phyloP scores from a whole-genome alignment of 2,888 invertebrate species.

The Resseliella maxima region DNA sequence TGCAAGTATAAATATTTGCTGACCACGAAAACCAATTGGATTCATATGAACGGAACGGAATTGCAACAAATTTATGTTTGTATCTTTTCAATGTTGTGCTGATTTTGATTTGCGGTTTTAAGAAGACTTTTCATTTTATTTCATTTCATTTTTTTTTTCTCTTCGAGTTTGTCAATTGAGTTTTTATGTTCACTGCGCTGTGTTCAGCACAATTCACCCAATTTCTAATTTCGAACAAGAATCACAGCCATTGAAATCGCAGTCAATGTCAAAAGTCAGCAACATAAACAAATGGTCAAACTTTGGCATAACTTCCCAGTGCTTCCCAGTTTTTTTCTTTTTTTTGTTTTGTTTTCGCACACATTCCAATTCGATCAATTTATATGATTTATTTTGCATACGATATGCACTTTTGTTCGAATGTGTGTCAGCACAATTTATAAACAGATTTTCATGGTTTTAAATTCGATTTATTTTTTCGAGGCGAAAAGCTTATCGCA shows the following conservation, averaged over 20 bases:
- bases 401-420: background rate
- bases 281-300: constrained; percentile 23
- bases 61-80: background rate
- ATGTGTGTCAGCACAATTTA: constrained; percentile 44
- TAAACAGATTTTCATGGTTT: background rate
- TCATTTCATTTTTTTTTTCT: background rate
- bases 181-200: too few species aligned
- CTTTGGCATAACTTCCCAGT: background rate
- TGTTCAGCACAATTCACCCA: background rate
- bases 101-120: constrained; percentile 47
- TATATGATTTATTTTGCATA: constrained; percentile 30
- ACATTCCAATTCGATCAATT: background rate
- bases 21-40: constrained; percentile 46
- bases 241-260: background rate
- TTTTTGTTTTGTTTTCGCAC: too few species aligned
- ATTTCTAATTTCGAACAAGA: background rate
- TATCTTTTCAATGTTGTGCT: background rate
- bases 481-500: background rate
- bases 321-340: background rate
- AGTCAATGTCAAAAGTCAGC: constrained; percentile 49
- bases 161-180: background rate
- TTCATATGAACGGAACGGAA: background rate
- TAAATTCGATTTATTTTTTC: constrained; percentile 13
- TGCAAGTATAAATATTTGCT: constrained; percentile 46
- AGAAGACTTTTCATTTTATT: background rate